Evolutionary conservation across 2,113 vertebrate species (phyloP), one percentile per base, ranked within the genome.

Genomic region (Chaetodon trifascialis): DNA sequence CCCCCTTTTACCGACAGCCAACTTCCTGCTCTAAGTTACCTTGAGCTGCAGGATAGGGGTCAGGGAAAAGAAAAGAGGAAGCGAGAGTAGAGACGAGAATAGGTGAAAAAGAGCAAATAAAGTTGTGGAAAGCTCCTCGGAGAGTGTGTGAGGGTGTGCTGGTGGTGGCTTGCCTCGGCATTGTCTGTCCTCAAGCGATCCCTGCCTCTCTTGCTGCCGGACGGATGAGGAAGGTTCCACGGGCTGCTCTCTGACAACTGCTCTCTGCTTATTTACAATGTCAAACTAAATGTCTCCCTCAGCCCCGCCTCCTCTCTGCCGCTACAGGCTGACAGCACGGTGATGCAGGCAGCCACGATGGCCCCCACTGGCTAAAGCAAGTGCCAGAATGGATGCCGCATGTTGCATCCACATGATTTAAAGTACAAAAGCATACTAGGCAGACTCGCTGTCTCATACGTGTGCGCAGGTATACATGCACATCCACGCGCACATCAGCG

Each of bases 21-120:
- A 97, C 97, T 98, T 99, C 98, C 98, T 97, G 97, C 95, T 99
- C 96, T 96, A 96, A 99, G 98, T 99, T 99, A 99, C 98, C 98
- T 99, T 99, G 98, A 99, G 97, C 96, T 95, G 96, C 96, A 97
- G 96, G 95, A 96, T 97, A 98, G 97, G 98, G 98, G 98, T 98
- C 98, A 98, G 96, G 94, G 93, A 93, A 94, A 91, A 92, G 89
- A 94, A 94, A 95, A 89, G 91, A 89, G 91, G 87, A 93, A 91
- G 91, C 88, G 81, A 79, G 84, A 91, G 86, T 86, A 86, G 47
- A 87, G 62, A 66, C 56, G 65, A 85, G 77, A 91, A 84, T 54
- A 82, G 70, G 68, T 56, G 66, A 69, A 88, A 92, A 94, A 90
- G 84, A 92, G 78, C 68, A 84, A 47, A 88, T 40, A 92, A 91